phyloP scores from a whole-genome alignment of 2,888 invertebrate genomes.

The Anaspis maculata region DNA sequence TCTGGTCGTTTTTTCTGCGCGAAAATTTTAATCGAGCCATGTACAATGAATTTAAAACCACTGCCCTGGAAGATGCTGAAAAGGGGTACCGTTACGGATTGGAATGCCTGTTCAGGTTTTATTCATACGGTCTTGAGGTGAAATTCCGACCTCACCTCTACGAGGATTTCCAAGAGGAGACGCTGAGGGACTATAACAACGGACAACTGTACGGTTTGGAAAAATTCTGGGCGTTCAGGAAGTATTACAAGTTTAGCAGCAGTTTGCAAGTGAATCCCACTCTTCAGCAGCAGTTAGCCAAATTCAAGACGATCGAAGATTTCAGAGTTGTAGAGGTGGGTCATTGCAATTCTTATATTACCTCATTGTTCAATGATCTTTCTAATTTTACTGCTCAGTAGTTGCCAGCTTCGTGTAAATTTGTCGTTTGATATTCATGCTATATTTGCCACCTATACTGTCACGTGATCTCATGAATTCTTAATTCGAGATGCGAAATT shows the following conservation, averaged over 20 bases:
- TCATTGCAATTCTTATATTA: too few species aligned
- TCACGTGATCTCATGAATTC: too few species aligned
- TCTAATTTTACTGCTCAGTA: too few species aligned
- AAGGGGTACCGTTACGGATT: conserved; percentile 82
- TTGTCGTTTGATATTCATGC: too few species aligned
- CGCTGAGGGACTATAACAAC: conserved; percentile 79
- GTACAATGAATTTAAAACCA: conserved; percentile 90
- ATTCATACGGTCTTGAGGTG: conserved; percentile 93
- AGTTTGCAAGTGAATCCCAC: conserved; percentile 67
- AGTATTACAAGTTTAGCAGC: conserved; percentile 82
- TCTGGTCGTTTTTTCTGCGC: conserved; percentile 99
- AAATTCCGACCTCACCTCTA: conserved; percentile 94
- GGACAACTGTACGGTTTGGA: conserved; percentile 96
- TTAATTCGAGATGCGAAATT: too few species aligned
- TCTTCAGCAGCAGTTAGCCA: conserved; percentile 62
- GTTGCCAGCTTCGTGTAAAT: too few species aligned
- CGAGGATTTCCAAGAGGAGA: conserved; percentile 92
- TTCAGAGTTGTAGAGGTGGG: conserved; percentile 77
- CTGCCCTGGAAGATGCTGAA: conserved; percentile 90
- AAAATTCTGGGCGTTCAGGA: conserved; percentile 98
- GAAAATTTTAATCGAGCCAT: conserved; percentile 97
- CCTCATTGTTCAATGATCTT: too few species aligned
- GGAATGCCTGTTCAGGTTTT: conserved; percentile 92
- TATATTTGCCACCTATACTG: too few species aligned
- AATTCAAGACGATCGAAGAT: conserved; percentile 84